Percentiles rank a stretch among this genome's conserved stretches.
phyloP scores from a whole-genome alignment of 2,113 vertebrate genomes.

The Bungarus multicinctus region DNA sequence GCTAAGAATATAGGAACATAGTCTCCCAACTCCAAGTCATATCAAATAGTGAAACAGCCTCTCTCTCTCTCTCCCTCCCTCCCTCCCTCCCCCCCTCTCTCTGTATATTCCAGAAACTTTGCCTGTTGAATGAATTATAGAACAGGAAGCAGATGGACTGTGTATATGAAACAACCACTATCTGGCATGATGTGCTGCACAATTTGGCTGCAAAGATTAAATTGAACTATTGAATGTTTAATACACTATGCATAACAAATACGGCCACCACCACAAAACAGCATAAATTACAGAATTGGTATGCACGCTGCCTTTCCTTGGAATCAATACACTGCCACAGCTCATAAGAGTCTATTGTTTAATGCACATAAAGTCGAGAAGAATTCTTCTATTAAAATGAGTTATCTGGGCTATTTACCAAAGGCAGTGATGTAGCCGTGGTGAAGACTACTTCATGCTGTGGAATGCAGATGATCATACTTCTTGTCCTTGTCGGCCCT shows the following conservation, averaged over 20 bases:
- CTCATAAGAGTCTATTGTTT: conserved; percentile 83
- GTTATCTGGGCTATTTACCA: conserved; percentile 85
- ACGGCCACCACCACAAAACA: conserved; percentile 77
- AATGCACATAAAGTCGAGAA: conserved; percentile 83
- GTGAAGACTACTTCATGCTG: conserved; percentile 78
- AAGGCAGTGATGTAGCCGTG: conserved; percentile 83
- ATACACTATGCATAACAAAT: conserved; percentile 87
- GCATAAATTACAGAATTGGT: conserved; percentile 84
- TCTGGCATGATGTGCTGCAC: conserved; percentile 77
- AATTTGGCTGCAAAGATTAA: conserved; percentile 83
- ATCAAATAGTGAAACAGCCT: conserved; percentile 16
- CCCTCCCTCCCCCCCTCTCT: background rate
- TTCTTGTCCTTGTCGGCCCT: conserved; percentile 83
- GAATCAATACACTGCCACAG: conserved; percentile 82
- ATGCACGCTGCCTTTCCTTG: conserved; percentile 77
- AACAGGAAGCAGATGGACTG: conserved; percentile 81
- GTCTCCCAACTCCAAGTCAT: conserved; percentile 30
- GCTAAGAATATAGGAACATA: conserved; percentile 29
- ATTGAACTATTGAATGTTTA: conserved; percentile 86
- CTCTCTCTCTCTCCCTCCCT: background rate
- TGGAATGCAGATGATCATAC: conserved; percentile 84
- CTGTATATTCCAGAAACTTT: conserved; percentile 67
- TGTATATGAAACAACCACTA: conserved; percentile 80
- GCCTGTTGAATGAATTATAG: conserved; percentile 80
- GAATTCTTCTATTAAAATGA: conserved; percentile 86